phyloP scores from a whole-genome alignment of 2,888 invertebrate species.

The Leptopilina myrica region DNA sequence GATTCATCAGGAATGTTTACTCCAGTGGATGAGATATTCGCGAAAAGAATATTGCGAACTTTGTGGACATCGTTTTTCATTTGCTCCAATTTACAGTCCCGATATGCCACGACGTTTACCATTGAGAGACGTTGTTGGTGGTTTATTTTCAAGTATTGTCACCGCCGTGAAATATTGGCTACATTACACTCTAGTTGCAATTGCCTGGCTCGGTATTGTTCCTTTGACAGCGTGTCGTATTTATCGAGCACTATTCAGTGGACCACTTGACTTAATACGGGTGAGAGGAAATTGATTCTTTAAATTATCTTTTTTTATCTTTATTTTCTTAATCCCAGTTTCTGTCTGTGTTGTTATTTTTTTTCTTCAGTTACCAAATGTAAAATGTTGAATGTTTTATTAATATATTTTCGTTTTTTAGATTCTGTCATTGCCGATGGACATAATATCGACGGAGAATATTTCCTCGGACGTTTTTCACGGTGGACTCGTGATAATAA shows the following conservation, averaged over 20 bases:
- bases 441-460: conserved; percentile 95
- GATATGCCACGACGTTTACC: conserved; percentile 99
- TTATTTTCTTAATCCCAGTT: too few species aligned
- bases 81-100: conserved; percentile 99
- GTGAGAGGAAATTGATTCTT: conserved; percentile 55
- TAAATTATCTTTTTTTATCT: background rate
- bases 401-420: conserved; percentile 37
- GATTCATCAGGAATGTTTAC: conserved; percentile 98
- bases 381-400: background rate
- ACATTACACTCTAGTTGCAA: conserved; percentile 96
- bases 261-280: conserved; percentile 88
- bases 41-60: conserved; percentile 99
- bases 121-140: conserved; percentile 93
- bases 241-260: conserved; percentile 94
- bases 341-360: too few species aligned
- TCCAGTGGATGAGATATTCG: conserved; percentile 99
- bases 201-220: conserved; percentile 98
- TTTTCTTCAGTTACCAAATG: too few species aligned
- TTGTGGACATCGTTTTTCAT: conserved; percentile 97
- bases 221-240: conserved; percentile 97
- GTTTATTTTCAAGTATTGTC: conserved; percentile 91
- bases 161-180: conserved; percentile 98
- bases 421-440: conserved; percentile 90
- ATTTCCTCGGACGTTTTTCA: conserved; percentile 95
- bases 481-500: conserved; percentile 97